Base-by-base conservation (phyloP, 2,888 invertebrate species). In the Diaphora mendica region DNA sequence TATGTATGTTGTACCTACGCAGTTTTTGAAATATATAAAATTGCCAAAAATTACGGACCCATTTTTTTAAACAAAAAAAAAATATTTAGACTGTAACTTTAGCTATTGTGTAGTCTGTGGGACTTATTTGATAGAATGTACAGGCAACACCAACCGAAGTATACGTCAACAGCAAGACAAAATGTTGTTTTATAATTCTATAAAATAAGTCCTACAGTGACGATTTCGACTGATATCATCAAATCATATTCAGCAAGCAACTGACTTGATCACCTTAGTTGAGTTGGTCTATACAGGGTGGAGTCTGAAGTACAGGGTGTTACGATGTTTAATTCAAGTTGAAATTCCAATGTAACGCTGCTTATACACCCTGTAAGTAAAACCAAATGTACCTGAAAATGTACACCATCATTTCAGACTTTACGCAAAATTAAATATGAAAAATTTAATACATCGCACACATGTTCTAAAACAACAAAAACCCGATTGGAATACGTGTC, bases 21-120 rank as follows among this genome's bases (percentile, higher is more conserved):
- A 80, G 80, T 87, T 83, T 80, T 83, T 74, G 76, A 82, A 79
- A 81, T 83, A 79, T 83, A 73, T 80, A 79, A 81, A 79, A 86
- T 79, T 87, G 88, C 89, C 90, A 89, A 89, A 88, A 75, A 70
- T 76, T 79, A 85, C 81, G 87, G 86, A 85, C 82, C 87, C 83
- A 80, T 83, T 83, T 83, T 84, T 48, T 48, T 5, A 48, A 81
- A 72, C 77, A 82, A 75, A 65, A 80, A 78, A 81, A 74, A 79
- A 74, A 79, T 76, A 81, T 86, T 82, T 81, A 80, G 82, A 79
- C 77, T 79, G 74, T 85, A 79, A 82, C 76, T 81, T 76, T 86
- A 86, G 83, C 77, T 78, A 79, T 80, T 79, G 79, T 83, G 77
- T 84, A 79, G 79, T 84, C 70, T 79, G 80, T 84, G 69, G 79